Evolutionary conservation across 2,888 invertebrate genomes (phyloP).

Genomic region (Drosophila borborema): DNA sequence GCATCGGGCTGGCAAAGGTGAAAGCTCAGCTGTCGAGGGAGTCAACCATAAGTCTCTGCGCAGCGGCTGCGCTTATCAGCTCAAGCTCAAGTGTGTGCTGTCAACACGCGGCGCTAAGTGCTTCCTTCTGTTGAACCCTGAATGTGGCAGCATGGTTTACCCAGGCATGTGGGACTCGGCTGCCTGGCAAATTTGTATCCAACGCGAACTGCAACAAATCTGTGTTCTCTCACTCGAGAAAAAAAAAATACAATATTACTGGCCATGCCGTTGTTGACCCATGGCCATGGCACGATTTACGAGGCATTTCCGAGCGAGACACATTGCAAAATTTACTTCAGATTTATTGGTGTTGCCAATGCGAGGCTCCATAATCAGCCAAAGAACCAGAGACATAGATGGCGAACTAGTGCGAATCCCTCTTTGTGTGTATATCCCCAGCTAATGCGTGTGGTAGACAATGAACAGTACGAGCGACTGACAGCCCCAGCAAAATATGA

Average conservation of each 20-base stretch:
- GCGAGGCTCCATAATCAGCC: constrained; percentile 50
- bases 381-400: constrained; percentile 9
- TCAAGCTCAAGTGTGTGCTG: constrained; percentile 63
- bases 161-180: background rate
- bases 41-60: constrained; percentile 32
- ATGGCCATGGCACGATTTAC: constrained; percentile 81
- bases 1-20: constrained; percentile 57
- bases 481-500: constrained; percentile 50
- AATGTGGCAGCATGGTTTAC: background rate
- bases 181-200: constrained; percentile 79
- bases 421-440: constrained; percentile 14
- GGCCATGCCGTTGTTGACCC: constrained; percentile 64
- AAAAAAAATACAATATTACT: constrained; percentile 60
- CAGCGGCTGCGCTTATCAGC: constrained; percentile 60
- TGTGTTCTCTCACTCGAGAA: constrained; percentile 56
- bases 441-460: constrained; percentile 61
- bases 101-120: constrained; percentile 77
- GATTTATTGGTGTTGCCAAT: constrained; percentile 79
- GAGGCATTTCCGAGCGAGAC: constrained; percentile 82
- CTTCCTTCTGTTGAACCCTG: constrained; percentile 59
- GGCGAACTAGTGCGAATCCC: background rate
- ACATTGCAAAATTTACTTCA: constrained; percentile 80
- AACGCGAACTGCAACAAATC: constrained; percentile 72
- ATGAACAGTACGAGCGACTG: constrained; percentile 58
- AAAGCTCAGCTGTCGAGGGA: constrained; percentile 70